These are phyloP conservation scores for Thermophis baileyi DNA, from an alignment of 2,113 vertebrate genomes.

Conservation along the genomic window DNA sequence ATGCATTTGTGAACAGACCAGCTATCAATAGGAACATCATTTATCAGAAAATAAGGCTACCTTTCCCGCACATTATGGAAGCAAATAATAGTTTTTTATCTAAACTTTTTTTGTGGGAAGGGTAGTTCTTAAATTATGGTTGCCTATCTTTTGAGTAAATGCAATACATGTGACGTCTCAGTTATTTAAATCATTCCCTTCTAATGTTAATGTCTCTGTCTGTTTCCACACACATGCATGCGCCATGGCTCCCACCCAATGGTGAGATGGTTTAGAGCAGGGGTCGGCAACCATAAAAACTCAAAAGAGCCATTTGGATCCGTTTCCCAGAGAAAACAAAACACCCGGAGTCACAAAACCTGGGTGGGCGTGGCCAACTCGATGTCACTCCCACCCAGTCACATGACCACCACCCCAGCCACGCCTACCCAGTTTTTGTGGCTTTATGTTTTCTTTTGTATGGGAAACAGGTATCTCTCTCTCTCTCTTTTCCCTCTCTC, in stretches of 20 bases:
- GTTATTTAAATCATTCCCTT: not conserved
- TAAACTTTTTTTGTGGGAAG: not conserved
- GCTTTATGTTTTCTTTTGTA: too few species aligned
- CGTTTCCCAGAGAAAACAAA: too few species aligned
- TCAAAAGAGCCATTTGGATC: too few species aligned
- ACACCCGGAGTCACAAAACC: too few species aligned
- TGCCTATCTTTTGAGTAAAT: not conserved
- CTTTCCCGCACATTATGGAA: not conserved
- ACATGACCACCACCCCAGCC: too few species aligned
- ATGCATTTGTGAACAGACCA: not conserved
- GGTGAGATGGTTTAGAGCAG: not conserved
- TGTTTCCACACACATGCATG: not conserved
- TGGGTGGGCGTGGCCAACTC: too few species aligned
- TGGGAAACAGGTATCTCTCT: too few species aligned
- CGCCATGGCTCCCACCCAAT: not conserved
- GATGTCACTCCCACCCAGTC: too few species aligned
- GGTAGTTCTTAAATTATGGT: not conserved
- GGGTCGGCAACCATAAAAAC: too few species aligned
- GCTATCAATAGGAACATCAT: not conserved
- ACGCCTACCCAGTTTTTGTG: too few species aligned
- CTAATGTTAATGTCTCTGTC: not conserved
- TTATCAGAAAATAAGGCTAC: not conserved
- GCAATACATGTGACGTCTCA: not conserved
- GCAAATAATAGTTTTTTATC: not conserved
- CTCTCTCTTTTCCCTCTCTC: too few species aligned